A percentile compares a stretch with the other conserved stretches of the same genome.
Conservation (phyloP, 1,140 invertebrate species). For the Ostrea denselamellosa region DNA sequence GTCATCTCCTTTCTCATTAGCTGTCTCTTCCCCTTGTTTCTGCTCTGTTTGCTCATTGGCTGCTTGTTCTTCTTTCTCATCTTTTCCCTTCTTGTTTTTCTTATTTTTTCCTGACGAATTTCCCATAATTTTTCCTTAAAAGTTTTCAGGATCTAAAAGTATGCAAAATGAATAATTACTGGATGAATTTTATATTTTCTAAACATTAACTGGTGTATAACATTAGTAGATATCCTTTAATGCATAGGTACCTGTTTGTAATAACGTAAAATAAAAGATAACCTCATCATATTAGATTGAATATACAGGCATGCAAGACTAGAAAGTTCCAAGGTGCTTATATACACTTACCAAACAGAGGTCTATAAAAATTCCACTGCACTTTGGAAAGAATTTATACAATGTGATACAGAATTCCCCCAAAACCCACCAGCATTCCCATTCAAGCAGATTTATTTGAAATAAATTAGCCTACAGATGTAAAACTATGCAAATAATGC, state of each 20-base stretch:
- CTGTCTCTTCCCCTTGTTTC: constrained; percentile 12
- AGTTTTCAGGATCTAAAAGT: background rate
- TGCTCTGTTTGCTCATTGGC: constrained; percentile 6
- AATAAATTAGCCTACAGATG: constrained; percentile 28
- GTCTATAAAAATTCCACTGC: background rate
- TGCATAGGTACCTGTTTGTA: no score
- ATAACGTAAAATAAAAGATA: no score
- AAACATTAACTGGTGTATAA: no score
- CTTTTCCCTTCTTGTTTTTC: background rate
- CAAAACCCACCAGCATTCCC: background rate
- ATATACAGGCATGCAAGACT: no score
- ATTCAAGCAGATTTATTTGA: constrained; percentile 9
- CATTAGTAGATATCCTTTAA: no score
- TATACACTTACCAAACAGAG: background rate
- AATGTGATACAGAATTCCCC: background rate
- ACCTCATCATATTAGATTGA: no score
- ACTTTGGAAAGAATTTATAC: background rate
- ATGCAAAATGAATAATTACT: no score
- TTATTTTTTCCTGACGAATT: constrained; percentile 19
- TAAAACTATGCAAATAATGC: constrained; percentile 30
- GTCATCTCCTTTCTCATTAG: background rate
- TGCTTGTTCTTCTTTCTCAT: constrained; percentile 15
- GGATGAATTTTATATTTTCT: no score
- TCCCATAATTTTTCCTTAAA: background rate
- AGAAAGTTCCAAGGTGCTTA: background rate